Base-by-base conservation (phyloP, 2,797 vertebrate genomes). In the Heteromormyrus szaboi region DNA sequence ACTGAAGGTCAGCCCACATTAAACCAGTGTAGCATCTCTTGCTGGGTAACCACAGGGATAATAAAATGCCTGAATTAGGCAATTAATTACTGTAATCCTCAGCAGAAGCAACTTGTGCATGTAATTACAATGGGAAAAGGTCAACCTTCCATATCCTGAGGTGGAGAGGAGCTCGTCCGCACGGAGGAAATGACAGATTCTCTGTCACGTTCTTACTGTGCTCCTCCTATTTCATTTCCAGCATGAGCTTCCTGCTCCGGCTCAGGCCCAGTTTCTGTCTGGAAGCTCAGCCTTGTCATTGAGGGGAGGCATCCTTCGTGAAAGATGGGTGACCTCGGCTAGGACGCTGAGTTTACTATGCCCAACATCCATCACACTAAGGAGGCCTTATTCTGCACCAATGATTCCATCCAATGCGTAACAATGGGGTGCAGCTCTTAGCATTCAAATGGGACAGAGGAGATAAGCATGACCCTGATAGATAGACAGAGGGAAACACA, bases 41-140 rank as follows among this genome's bases (percentile, higher is more conserved):
- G 84, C 84, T 54, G 84, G 50, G 84, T 53, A 53, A 53, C 84
- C 29, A 12, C 19, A 5, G 84, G 25, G n/a, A 86, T 44, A 85
- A 85, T 85, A 85, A 48, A 85, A 85, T 46, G 41, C 81, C 84
- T 19, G 48, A 53, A 54, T 86, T 53, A 53, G 84, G 25, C 53
- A 54, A 86, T 86, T 86, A 86, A 56, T 86, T 86, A 56, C 85
- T 56, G 85, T 54, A 86, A 54, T 86, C 50, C 85, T 86, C 53
- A 86, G 85, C 85, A 86, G 85, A 86, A 86, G 22, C n/a, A 22
- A 51, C 50, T 37, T 33, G 11, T 37, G 85, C 25, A 37, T 50
- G 81, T 50, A 84, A 84, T 84, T 86, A 84, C 81, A 84, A 25
- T 84, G 12, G 12, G 6, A 56, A 86, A 86, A 86, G 85, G 85